These are phyloP conservation scores for Megalops atlanticus DNA, from an alignment of 2,113 vertebrate genomes.

Conservation along the genomic window DNA sequence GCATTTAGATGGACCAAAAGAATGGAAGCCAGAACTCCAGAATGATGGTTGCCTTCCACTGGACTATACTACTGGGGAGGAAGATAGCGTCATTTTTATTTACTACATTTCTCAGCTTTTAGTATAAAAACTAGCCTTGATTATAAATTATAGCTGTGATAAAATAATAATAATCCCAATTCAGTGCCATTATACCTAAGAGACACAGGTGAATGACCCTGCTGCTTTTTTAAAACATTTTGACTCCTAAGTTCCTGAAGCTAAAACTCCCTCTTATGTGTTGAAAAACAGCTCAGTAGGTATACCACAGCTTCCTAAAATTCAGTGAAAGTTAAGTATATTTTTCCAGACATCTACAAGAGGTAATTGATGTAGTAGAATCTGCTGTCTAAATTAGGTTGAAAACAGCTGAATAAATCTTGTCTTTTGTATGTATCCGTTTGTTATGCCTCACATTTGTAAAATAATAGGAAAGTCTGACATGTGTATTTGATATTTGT, in stretches of 20 bases:
- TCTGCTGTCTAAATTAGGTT: not conserved
- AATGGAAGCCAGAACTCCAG: too few relatives aligned
- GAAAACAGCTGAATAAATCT: not conserved
- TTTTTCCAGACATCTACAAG: constrained; percentile 2
- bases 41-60: too few relatives aligned
- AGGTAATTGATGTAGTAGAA: not conserved
- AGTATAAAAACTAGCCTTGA: not conserved
- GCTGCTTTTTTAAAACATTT: too few relatives aligned
- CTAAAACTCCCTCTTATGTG: too few relatives aligned
- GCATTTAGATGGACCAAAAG: too few relatives aligned
- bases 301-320: too few relatives aligned
- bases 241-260: too few relatives aligned
- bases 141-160: not conserved
- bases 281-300: too few relatives aligned
- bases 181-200: not conserved
- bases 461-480: not conserved
- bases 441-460: not conserved
- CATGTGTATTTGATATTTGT: not conserved
- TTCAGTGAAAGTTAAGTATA: constrained; percentile 44
- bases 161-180: not conserved
- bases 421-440: not conserved
- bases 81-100: too few relatives aligned
- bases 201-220: too few relatives aligned
- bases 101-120: not conserved
- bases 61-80: not conserved